phyloP scores from a whole-genome alignment of 2,888 invertebrate genomes.

The Andrena bucephala region DNA sequence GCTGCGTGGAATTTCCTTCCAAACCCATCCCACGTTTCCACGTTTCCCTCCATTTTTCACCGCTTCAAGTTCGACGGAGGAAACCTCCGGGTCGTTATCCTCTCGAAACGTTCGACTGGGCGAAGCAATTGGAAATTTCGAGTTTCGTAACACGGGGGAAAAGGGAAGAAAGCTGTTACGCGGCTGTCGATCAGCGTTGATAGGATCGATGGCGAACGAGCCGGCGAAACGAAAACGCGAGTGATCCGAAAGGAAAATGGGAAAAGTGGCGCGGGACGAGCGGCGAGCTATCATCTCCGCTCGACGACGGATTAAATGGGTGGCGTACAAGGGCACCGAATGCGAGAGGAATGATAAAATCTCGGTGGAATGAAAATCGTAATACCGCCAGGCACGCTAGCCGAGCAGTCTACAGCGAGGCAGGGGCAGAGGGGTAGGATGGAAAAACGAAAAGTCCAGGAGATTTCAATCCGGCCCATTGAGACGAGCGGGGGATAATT shows the following conservation, averaged over 20 bases:
- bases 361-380: slow-evolving; percentile 59
- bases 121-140: slow-evolving; percentile 22
- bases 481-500: slow-evolving; percentile 73
- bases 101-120: slow-evolving; percentile 6
- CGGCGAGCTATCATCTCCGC: slow-evolving; percentile 21
- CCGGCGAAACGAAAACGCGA: background rate
- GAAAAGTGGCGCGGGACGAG: background rate
- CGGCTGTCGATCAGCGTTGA: slow-evolving; percentile 4
- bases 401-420: slow-evolving; percentile 14
- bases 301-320: slow-evolving; percentile 40
- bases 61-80: background rate
- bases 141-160: background rate
- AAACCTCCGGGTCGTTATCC: background rate
- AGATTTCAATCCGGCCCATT: slow-evolving; percentile 69
- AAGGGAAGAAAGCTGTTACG: slow-evolving; percentile 2
- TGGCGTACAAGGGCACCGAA: slow-evolving; percentile 55
- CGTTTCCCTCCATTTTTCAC: background rate
- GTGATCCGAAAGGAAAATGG: slow-evolving; percentile 36
- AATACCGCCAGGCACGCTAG: slow-evolving; percentile 32
- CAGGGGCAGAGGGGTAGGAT: background rate
- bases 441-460: slow-evolving; percentile 31
- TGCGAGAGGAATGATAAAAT: slow-evolving; percentile 45
- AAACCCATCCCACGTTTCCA: background rate
- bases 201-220: slow-evolving; percentile 9
- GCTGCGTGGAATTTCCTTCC: slow-evolving; percentile 25